phyloP scores from a whole-genome alignment of 2,113 vertebrate species.

The Hippotragus niger region DNA sequence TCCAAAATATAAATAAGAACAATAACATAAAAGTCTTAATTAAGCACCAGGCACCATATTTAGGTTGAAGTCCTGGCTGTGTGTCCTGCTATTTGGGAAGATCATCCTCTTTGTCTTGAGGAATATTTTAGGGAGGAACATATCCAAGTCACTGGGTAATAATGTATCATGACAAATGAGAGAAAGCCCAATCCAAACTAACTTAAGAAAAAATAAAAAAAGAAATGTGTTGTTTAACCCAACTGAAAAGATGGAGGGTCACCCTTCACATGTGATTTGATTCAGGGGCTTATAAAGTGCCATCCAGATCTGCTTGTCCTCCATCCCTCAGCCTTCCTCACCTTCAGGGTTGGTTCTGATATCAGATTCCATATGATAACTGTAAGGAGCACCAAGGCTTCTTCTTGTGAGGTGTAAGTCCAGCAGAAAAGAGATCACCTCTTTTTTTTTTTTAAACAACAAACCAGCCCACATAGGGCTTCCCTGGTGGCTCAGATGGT shows the following conservation, averaged over 20 bases:
- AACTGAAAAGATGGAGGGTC: background rate
- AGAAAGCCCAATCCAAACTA: background rate
- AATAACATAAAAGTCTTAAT: background rate
- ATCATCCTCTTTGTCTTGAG: background rate
- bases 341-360: background rate
- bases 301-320: background rate
- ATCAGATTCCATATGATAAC: background rate
- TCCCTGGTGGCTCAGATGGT: background rate
- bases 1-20: background rate
- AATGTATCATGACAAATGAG: background rate
- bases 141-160: background rate
- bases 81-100: background rate
- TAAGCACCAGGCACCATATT: background rate
- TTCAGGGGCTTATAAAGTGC: background rate
- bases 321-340: background rate
- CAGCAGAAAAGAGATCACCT: background rate
- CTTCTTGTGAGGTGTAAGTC: background rate
- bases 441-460: background rate
- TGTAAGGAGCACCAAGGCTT: background rate
- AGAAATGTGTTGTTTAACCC: background rate
- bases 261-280: background rate
- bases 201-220: background rate
- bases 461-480: background rate
- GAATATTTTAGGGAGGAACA: background rate
- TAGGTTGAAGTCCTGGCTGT: background rate